phyloP scores from a whole-genome alignment of 2,888 invertebrate species.

The Diaphora mendica region DNA sequence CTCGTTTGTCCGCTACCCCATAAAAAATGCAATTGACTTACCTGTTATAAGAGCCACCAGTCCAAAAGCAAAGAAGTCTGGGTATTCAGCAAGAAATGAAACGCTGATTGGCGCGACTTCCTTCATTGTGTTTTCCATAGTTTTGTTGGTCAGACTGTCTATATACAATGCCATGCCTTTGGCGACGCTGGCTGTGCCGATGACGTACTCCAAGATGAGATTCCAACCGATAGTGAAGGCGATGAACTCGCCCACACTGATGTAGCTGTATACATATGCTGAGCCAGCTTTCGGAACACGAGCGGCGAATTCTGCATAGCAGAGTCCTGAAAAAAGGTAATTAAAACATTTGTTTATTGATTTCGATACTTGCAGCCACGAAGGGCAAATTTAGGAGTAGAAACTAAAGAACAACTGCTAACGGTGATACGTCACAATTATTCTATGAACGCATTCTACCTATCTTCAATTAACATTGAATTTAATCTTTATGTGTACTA shows the following conservation, averaged over 20 bases:
- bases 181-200: slow-evolving; percentile 93
- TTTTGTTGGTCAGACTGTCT: slow-evolving; percentile 90
- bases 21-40: slow-evolving; percentile 65
- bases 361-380: not conserved
- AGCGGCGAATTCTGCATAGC: slow-evolving; percentile 96
- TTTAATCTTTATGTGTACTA: too few relatives aligned
- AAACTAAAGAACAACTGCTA: too few relatives aligned
- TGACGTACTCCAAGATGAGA: slow-evolving; percentile 95
- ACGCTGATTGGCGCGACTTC: slow-evolving; percentile 89
- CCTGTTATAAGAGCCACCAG: slow-evolving; percentile 90
- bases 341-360: not conserved
- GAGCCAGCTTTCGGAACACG: slow-evolving; percentile 96
- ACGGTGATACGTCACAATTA: too few relatives aligned
- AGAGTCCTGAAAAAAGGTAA: slow-evolving; percentile 87
- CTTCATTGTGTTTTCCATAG: slow-evolving; percentile 88
- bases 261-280: slow-evolving; percentile 96
- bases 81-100: slow-evolving; percentile 89
- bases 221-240: slow-evolving; percentile 98
- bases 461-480: too few relatives aligned
- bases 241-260: slow-evolving; percentile 95
- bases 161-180: slow-evolving; percentile 92
- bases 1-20: too few relatives aligned
- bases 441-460: too few relatives aligned
- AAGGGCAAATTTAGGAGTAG: not conserved
- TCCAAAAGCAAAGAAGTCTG: slow-evolving; percentile 92